Evolutionary conservation across 2,797 vertebrate species (phyloP), one percentile per base, ranked within the genome.

Genomic region (Chelidonichthys spinosus): DNA sequence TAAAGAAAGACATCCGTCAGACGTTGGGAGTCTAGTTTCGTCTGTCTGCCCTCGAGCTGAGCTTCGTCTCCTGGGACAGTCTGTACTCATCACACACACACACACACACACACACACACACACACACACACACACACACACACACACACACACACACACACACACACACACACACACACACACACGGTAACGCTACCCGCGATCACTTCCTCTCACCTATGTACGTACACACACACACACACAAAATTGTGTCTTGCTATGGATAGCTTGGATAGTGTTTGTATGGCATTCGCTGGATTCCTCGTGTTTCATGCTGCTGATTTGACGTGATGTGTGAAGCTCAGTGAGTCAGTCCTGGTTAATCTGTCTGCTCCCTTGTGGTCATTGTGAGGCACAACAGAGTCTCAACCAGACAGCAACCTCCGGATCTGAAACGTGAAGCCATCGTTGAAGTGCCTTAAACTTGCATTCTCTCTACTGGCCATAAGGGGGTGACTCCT

Each of bases 81-180:
- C 66, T 74, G 78, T 72, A 59, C 82, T 76, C 65, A 74, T 72
- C 71, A 83, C 25, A 11, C 74, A 52, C 54, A 63, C 14, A 46
- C 52, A 66, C 58, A 40, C 50, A 63, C 70, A 77, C 60, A 65
- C 56, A 65, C 46, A 72, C 60, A 58, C 59, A 72, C n/a, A 62
- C n/a, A 58, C 53, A 72, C 7, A 59, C 59, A 68, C 7, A 71
- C 55, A 64, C 49, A 68, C 44, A 70, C 50, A 54, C 42, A 54
- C 42, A 59, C 32, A 60, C 61, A 69, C 71, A 83, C 25, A 11
- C 74, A 52, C 54, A 63, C 14, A 46, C 52, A 66, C 58, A 72
- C 71, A 83, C 25, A 11, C 74, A 52, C 54, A 63, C 14, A 46
- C 52, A 66, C 58, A 54, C 42, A 59, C 32, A 60, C 61, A 69